Evolutionary conservation across 2,797 vertebrate species (phyloP), one percentile per base, ranked within the genome.

Genomic region (Typhlichthys subterraneus): DNA sequence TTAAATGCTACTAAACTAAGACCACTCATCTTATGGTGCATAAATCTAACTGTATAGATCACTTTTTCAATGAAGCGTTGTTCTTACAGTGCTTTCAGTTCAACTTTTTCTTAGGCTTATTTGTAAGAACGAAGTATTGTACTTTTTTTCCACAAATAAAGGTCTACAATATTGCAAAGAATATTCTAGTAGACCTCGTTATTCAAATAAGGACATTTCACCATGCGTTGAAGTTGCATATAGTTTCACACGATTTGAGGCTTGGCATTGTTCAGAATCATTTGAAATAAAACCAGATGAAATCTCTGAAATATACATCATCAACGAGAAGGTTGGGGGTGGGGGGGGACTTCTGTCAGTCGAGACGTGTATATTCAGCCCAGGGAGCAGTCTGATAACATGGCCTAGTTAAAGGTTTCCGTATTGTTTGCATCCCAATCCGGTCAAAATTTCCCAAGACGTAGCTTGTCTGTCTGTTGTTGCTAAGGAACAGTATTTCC

Each of bases 401-500:
- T 86, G 84, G 82, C 88, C 87, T 88, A 86, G 83, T 89, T 89
- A 87, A 85, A 84, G 82, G 73, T 77, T 86, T 57, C 86, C 83
- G 68, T 83, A 74, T 90, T 88, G 82, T 89, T 88, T 85, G 81
- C 79, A 81, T 87, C 87, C 80, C 85, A 89, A 87, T 80, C 84
- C 75, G 79, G 83, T 84, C 86, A 87, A 83, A 84, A 89, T 90
- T 91, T 90, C 89, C 89, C 86, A 86, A 83, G 87, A 91, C 82
- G 73, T 76, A 79, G 64, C 85, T 88, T 83, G 87, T 87, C 86
- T 85, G 87, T 90, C 86, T 85, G 87, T 90, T 90, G 90, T 92
- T 92, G 91, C 91, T 90, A 87, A 91, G 92, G 73, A 91, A 91
- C 90, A 79, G 84, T 87, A 75, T 73, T 67, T 71, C 57, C 74